phyloP scores from a whole-genome alignment of 2,797 vertebrate genomes.

The Danionella dracula region DNA sequence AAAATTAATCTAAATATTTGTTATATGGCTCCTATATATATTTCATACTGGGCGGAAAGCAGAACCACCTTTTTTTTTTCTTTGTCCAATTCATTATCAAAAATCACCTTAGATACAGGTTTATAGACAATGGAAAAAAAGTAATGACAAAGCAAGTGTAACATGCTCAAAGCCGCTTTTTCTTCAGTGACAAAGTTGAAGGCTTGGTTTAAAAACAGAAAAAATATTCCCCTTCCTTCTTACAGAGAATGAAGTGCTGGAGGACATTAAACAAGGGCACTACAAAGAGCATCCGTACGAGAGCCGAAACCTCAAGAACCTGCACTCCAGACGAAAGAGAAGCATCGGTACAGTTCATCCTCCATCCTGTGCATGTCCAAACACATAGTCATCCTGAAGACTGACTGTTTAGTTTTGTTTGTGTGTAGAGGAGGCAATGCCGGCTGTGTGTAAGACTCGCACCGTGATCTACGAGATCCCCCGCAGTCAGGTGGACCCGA shows the following conservation, averaged over 20 bases:
- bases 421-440: slow-evolving; percentile 81
- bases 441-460: slow-evolving; percentile 84
- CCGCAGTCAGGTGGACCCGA: slow-evolving; percentile 89
- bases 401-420: neutral
- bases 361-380: too few species aligned
- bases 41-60: too few species aligned
- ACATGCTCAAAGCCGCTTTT: neutral
- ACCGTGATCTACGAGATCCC: slow-evolving; percentile 93
- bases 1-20: too few species aligned
- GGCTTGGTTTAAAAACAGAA: slow-evolving; percentile 1
- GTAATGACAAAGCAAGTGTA: too few species aligned
- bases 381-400: too few species aligned
- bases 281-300: slow-evolving; percentile 71
- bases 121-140: too few species aligned
- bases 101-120: too few species aligned
- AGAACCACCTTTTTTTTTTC: too few species aligned
- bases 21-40: too few species aligned
- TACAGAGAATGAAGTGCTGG: slow-evolving; percentile 71
- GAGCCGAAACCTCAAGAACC: slow-evolving; percentile 72
- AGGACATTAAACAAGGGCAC: slow-evolving; percentile 76
- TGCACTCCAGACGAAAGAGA: slow-evolving; percentile 79
- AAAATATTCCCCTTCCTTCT: slow-evolving; percentile 13
- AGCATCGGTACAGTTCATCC: slow-evolving; percentile 76
- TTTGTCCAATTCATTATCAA: too few species aligned
- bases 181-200: neutral